Evolutionary conservation across 2,888 invertebrate species (phyloP).

Genomic region (Epiblema foenella): DNA sequence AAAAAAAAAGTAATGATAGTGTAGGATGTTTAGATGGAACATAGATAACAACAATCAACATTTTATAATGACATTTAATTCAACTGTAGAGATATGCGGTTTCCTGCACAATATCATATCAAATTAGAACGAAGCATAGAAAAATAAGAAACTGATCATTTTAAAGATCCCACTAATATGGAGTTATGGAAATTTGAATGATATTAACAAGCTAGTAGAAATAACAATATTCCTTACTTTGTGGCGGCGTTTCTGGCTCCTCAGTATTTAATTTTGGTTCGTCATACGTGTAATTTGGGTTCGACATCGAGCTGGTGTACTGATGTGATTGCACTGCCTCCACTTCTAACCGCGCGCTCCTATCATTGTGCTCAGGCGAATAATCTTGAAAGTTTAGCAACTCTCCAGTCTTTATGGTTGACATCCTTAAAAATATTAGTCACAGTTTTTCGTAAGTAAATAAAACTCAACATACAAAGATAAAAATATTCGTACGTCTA

Average conservation of each 20-base stretch:
- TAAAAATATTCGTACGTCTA: background rate
- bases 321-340: conserved; percentile 85
- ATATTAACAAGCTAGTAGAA: background rate
- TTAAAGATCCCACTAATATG: background rate
- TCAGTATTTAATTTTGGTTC: conserved; percentile 63
- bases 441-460: conserved; percentile 9
- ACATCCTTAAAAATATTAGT: conserved; percentile 57
- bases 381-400: conserved; percentile 90
- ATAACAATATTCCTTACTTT: conserved; percentile 57
- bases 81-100: background rate
- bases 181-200: no score
- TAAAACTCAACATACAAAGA: no score
- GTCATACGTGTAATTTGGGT: conserved; percentile 71
- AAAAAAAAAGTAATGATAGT: conserved; percentile 42
- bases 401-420: conserved; percentile 84
- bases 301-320: conserved; percentile 74
- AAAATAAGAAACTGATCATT: background rate
- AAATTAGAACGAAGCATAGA: background rate
- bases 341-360: conserved; percentile 87
- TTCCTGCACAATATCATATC: no score
- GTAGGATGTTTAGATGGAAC: background rate
- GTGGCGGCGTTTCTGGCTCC: conserved; percentile 64
- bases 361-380: conserved; percentile 83
- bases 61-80: background rate
- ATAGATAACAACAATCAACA: background rate